Conservation (phyloP, 2,797 vertebrate species). For the Phyllotis vaccarum region DNA sequence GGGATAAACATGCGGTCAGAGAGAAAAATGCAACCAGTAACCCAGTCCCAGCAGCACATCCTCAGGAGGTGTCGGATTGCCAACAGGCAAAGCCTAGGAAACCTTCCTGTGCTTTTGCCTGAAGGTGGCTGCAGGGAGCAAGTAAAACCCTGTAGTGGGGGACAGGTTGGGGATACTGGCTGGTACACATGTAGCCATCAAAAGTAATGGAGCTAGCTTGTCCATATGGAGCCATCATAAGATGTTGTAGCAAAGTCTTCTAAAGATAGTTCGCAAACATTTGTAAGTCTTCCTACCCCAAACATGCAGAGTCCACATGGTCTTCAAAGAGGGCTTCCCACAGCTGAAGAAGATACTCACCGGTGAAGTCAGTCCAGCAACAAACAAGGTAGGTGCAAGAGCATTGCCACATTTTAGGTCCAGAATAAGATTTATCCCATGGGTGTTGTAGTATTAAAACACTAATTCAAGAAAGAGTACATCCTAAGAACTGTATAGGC, state of each 20-base stretch:
- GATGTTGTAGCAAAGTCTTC: conserved; percentile 30
- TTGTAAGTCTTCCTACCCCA: conserved; percentile 11
- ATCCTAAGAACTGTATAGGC: neutral
- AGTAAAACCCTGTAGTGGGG: neutral
- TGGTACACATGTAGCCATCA: conserved; percentile 3
- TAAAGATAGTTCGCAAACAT: conserved; percentile 40
- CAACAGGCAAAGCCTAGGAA: neutral
- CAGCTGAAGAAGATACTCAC: conserved; percentile 4
- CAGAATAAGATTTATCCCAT: neutral
- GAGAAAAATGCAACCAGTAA: neutral
- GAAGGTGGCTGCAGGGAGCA: neutral
- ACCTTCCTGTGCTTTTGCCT: neutral
- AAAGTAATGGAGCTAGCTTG: too few species aligned
- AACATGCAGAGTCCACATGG: conserved; percentile 2
- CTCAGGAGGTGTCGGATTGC: neutral
- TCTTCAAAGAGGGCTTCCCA: conserved; percentile 56
- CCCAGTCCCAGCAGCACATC: neutral
- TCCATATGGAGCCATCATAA: too few species aligned
- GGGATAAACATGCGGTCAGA: neutral
- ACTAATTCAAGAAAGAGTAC: conserved; percentile 23
- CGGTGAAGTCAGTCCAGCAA: neutral
- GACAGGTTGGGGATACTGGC: neutral
- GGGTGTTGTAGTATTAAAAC: conserved; percentile 12
- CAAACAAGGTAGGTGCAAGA: neutral
- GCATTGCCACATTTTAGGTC: neutral